Conservation (phyloP, 2,888 invertebrate species). For the Melieria crassipennis region DNA sequence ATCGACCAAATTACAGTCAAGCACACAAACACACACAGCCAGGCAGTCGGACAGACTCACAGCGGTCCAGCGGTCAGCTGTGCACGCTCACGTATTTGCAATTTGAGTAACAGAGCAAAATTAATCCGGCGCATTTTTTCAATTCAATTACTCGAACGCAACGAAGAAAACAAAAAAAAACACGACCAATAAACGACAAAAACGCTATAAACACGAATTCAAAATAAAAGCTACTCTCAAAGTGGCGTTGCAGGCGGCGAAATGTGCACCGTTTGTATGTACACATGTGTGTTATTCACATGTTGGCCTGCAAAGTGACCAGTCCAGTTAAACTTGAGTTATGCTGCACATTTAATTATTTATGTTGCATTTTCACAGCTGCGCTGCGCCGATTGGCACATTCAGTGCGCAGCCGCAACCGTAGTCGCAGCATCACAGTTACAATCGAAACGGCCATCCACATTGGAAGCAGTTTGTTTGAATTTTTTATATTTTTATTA, state of each 20-base stretch:
- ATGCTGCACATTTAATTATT: slow-evolving; percentile 9
- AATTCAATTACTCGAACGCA: background rate
- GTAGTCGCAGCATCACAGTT: background rate
- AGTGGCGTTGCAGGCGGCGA: no score
- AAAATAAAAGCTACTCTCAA: no score
- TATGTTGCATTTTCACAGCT: background rate
- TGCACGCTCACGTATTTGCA: no score
- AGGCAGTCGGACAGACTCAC: no score
- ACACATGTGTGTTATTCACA: background rate
- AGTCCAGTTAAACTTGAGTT: slow-evolving; percentile 11
- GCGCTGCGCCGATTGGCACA: no score
- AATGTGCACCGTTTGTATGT: background rate
- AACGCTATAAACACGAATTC: background rate
- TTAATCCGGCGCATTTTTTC: no score
- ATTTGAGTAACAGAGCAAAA: no score
- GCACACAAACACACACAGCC: no score
- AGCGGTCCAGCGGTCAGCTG: no score
- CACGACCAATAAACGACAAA: background rate
- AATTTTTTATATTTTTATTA: no score
- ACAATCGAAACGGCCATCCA: background rate
- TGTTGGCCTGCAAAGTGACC: background rate
- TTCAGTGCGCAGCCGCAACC: no score
- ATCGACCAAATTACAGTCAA: no score
- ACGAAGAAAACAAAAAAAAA: background rate
- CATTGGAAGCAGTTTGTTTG: background rate